Evolutionary conservation across 2,888 invertebrate genomes (phyloP).

Genomic region (Myopa tessellatipennis): DNA sequence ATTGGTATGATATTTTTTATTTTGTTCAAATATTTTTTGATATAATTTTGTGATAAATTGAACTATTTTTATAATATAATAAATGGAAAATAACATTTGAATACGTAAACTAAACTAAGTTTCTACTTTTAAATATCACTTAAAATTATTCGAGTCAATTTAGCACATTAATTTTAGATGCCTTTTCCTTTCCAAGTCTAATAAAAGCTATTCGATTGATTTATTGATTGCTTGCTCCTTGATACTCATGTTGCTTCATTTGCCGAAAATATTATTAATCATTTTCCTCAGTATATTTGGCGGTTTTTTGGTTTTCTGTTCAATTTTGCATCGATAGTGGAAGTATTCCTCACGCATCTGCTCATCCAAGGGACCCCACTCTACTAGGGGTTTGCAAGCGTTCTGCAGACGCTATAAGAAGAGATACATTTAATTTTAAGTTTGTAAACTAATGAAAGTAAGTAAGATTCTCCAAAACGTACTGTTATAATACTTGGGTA

Average conservation of each 20-base stretch:
- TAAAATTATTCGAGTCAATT: too few species aligned
- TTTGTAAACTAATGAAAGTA: too few species aligned
- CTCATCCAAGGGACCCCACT: conserved; percentile 63
- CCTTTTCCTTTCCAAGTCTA: too few species aligned
- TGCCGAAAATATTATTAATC: background rate
- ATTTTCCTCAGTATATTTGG: background rate
- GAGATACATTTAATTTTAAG: background rate
- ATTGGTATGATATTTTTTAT: background rate
- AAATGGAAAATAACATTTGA: background rate
- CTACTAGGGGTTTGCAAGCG: conserved; percentile 55
- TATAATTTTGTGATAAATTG: background rate
- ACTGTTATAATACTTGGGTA: conserved; percentile 54
- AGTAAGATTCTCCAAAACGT: conserved; percentile 12
- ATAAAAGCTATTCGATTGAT: too few species aligned
- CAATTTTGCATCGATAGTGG: conserved; percentile 52
- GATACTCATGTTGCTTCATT: too few species aligned
- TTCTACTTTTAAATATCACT: too few species aligned
- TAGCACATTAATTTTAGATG: too few species aligned
- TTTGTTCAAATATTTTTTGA: background rate
- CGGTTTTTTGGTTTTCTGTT: conserved; percentile 6
- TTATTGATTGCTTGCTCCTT: too few species aligned
- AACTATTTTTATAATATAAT: conserved; percentile 9
- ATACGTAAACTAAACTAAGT: too few species aligned
- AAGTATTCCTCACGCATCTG: conserved; percentile 68
- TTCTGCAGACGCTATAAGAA: conserved; percentile 49